These are phyloP conservation scores for Drosophila kanekoi DNA, from an alignment of 2,888 invertebrate genomes.

Conservation along the genomic window DNA sequence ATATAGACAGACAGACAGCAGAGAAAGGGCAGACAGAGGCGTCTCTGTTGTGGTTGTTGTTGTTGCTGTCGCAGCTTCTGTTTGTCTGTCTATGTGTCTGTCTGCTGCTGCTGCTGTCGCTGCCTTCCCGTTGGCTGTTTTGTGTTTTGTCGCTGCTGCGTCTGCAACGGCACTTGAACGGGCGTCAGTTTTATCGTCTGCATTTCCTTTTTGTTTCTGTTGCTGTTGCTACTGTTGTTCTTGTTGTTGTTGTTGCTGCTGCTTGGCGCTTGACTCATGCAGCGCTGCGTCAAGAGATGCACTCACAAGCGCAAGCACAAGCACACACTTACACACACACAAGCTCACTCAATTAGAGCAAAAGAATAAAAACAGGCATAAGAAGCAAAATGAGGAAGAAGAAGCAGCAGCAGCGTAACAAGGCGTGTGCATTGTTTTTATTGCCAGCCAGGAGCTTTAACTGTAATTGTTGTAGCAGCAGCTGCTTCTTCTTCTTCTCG, in stretches of 20 bases:
- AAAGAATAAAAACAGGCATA: constrained; percentile 20
- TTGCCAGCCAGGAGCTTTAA: constrained; percentile 46
- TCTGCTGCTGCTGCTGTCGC: constrained; percentile 24
- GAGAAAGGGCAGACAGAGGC: constrained; percentile 12
- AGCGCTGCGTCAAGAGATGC: constrained; percentile 61
- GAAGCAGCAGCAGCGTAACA: constrained; percentile 29
- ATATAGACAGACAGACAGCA: constrained; percentile 15
- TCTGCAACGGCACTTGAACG: constrained; percentile 61
- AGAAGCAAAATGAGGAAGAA: constrained; percentile 24
- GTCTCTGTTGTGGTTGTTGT: constrained; percentile 27
- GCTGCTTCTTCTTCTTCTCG: background rate
- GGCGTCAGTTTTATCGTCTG: constrained; percentile 66
- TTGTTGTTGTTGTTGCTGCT: constrained; percentile 3
- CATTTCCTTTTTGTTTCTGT: constrained; percentile 52
- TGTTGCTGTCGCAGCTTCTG: constrained; percentile 41
- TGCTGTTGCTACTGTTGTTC: constrained; percentile 22
- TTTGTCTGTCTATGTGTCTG: constrained; percentile 27
- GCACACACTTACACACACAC: constrained; percentile 10
- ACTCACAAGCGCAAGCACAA: constrained; percentile 43
- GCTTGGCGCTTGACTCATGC: constrained; percentile 78
- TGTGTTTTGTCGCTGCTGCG: constrained; percentile 36
- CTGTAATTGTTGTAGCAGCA: constrained; percentile 19
- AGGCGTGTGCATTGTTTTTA: constrained; percentile 55
- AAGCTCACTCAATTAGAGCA: constrained; percentile 41
- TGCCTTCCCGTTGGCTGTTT: constrained; percentile 50